Conservation (phyloP, 2,113 vertebrate species). For the Urocitellus parryii region DNA sequence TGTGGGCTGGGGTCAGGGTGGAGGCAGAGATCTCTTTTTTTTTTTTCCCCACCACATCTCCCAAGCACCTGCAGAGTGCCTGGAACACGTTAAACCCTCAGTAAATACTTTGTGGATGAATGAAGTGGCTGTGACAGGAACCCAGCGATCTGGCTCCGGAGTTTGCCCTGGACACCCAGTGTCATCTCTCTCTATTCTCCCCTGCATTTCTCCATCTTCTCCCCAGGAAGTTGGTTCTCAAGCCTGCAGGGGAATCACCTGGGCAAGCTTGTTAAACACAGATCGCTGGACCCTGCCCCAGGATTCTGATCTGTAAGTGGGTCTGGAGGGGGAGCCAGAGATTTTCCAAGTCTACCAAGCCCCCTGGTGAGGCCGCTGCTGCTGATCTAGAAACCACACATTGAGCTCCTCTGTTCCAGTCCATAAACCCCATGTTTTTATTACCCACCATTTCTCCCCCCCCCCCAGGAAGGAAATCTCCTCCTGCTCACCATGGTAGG, state of each 20-base stretch:
- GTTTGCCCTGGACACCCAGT: rapidly evolving
- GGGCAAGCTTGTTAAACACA: neutral
- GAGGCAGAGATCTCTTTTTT: neutral
- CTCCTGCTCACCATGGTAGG: neutral
- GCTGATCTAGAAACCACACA: neutral
- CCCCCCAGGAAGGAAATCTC: neutral
- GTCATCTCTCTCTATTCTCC: neutral
- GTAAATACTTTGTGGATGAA: neutral
- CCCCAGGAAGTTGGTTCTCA: neutral
- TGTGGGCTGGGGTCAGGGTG: too few relatives aligned
- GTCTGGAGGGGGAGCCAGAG: neutral
- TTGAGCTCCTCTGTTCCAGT: neutral
- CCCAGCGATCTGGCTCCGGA: neutral
- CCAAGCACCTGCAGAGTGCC: neutral
- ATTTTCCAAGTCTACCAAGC: neutral
- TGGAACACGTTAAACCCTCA: neutral
- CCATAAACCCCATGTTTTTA: neutral
- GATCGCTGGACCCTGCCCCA: neutral
- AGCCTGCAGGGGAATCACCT: neutral
- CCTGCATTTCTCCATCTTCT: neutral
- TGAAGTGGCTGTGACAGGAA: neutral
- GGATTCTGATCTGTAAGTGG: neutral
- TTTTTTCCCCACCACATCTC: neutral
- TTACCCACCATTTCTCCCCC: neutral
- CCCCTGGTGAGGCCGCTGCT: neutral